Base-by-base conservation (phyloP, 2,888 invertebrate species). In the Drosophila demipolita region DNA sequence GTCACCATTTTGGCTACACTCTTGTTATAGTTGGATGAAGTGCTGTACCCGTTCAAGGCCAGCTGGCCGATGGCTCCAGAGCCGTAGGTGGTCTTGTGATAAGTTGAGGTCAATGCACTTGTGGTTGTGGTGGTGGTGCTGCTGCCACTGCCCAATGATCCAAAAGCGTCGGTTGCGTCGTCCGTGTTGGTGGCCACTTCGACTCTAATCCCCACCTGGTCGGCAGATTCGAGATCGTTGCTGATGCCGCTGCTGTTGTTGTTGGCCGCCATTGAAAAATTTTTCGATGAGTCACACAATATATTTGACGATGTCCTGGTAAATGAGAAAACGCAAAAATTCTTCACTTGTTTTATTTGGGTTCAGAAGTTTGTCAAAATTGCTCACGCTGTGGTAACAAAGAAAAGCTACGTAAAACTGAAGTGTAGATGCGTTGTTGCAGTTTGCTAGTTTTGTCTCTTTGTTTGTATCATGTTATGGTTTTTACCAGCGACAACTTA, bases 1-100 rank as follows among this genome's bases (percentile, higher is more conserved):
- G 95, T 94, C 8, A 95, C 94, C 96, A 96, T 96, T 76, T 91
- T 94, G 87, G 93, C 94, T 12, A 81, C 80, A 71, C 83, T 87
- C 29, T 90, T 92, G 53, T 71, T 63, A 69, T 87, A 90, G 40
- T 59, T 74, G 77, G 90, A 93, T 87, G 83, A 75, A 5, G 55
- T 26, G 92, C 57, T 72, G 54, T 77, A 88, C 20, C 91, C 91
- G 64, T 91, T 91, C 11, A 55, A 62, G 11, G 89, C 90, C 52
- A 91, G 66, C 58, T 91, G 91, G 0, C 90, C 92, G 35, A 91
- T 91, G 29, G 91, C 92, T 6, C 91, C 91, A 26, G 58, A 82
- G 42, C 85, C 80, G 17, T 76, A 74, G 32, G 57, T 54, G 29
- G 50, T 80, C 32, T 68, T 74, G 40, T 75, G 80, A 53, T 73